Evolutionary conservation across 2,797 vertebrate genomes (phyloP).

Genomic region (Ptychadena robeensis): DNA sequence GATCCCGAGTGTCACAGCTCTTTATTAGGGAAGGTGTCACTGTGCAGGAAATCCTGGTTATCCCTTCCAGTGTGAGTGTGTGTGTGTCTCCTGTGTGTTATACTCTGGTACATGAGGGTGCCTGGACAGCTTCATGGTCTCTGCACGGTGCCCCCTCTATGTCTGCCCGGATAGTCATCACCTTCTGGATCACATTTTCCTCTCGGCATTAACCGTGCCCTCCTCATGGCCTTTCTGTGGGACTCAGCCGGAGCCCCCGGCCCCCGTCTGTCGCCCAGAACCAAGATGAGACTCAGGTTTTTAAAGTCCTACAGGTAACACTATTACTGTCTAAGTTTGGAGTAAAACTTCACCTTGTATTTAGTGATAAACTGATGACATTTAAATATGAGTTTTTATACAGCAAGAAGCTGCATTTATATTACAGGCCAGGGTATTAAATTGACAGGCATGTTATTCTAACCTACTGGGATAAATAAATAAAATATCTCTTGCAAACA

Average conservation of each 20-base stretch:
- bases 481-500: background rate
- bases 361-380: background rate
- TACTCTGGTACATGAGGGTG: slow-evolving; percentile 66
- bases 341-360: background rate
- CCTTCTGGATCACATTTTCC: slow-evolving; percentile 57
- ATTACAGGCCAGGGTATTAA: background rate
- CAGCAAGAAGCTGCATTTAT: no score
- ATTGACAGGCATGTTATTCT: background rate
- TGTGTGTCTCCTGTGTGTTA: slow-evolving; percentile 63
- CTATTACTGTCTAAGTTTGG: slow-evolving; percentile 53
- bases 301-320: slow-evolving; percentile 85
- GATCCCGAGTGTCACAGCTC: slow-evolving; percentile 72
- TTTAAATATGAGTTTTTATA: slow-evolving; percentile 18
- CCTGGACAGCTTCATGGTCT: slow-evolving; percentile 68
- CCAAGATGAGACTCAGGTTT: slow-evolving; percentile 79
- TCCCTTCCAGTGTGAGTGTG: slow-evolving; percentile 67
- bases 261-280: slow-evolving; percentile 70
- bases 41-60: slow-evolving; percentile 76
- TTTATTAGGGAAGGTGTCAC: slow-evolving; percentile 73
- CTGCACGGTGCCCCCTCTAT: slow-evolving; percentile 35
- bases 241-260: slow-evolving; percentile 70
- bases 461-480: background rate
- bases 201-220: slow-evolving; percentile 53
- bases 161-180: slow-evolving; percentile 49
- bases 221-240: slow-evolving; percentile 75